Evolutionary conservation across 2,888 invertebrate genomes (phyloP), one percentile per base, ranked within the genome.

Genomic region (Hyppa rectilinea): DNA sequence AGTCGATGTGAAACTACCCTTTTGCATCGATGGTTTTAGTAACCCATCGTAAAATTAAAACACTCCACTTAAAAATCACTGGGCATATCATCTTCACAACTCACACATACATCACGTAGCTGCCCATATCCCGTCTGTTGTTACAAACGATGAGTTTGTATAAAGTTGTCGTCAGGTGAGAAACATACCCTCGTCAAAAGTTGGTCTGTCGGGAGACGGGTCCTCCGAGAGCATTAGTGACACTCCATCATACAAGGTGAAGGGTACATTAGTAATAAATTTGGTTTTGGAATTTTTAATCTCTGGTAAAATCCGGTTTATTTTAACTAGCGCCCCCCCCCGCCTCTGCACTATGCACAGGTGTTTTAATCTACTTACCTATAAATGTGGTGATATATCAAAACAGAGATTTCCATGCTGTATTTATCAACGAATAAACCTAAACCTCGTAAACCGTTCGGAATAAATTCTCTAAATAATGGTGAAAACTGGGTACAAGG

Each of bases 161-260:
- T 31, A 61, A 56, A n/a, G 14, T 26, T 49, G 34, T 56, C 59
- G 36, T 26, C 72, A 63, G 72, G 78, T 82, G 60, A 63, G 49
- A 71, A 52, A 63, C 36, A 45, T 29, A 78, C 78, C 78, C 78
- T 82, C 52, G 52, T 78, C 78, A 78, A 61, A 78, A 29, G 50
- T 52, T 76, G 47, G 31, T 14, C 29, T 36, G n/a, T n/a, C 55
- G 7, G 17, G 6, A 47, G 65, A 52, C 29, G 20, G 68, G 36
- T 56, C 71, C 12, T 36, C 36, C 10, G 26, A 38, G 79, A 75
- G 79, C 45, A 63, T 38, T 64, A 63, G 49, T 36, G 52, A 45
- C 63, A 63, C 58, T 60, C 66, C 52, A 71, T 77, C 61, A 47
- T 58, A 43, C 34, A 53, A 49, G 50, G 23, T 47, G 38, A 31